Conservation (phyloP, 2,797 vertebrate species). For the Xiphophorus birchmanni region DNA sequence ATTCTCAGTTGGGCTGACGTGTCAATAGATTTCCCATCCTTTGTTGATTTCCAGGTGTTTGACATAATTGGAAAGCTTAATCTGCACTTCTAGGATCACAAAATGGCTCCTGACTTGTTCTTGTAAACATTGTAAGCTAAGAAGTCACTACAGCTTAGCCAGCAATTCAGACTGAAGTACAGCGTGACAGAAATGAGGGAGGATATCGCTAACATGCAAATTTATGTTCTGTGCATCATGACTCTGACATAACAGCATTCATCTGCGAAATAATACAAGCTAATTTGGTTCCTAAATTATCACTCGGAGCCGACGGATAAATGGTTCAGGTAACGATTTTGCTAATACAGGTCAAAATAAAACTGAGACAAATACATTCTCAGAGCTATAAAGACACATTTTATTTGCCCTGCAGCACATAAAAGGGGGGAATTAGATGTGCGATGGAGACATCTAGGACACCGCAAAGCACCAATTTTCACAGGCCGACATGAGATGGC, state of each 20-base stretch:
- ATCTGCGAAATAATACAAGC: conserved; percentile 36
- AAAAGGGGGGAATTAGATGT: conserved; percentile 50
- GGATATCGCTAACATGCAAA: conserved; percentile 22
- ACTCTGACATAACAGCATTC: conserved; percentile 51
- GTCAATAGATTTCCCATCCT: too few relatives aligned
- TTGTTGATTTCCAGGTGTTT: too few relatives aligned
- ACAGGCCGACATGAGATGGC: conserved; percentile 23
- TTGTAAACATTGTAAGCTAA: not conserved
- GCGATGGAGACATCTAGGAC: conserved; percentile 45
- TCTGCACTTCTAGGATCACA: too few relatives aligned
- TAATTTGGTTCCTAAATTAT: conserved; percentile 50
- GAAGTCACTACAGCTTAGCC: not conserved
- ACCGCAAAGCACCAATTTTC: conserved; percentile 50
- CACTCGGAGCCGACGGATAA: conserved; percentile 23
- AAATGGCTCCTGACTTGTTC: too few relatives aligned
- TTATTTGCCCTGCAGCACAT: conserved; percentile 50
- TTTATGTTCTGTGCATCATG: conserved; percentile 18
- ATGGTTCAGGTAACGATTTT: conserved; percentile 41
- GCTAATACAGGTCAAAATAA: conserved; percentile 55
- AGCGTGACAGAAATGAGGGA: not conserved
- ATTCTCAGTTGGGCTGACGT: too few relatives aligned
- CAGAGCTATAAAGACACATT: conserved; percentile 48
- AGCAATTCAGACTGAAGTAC: not conserved
- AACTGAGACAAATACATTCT: conserved; percentile 63
- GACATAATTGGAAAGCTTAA: not conserved